These are phyloP conservation scores for Sminthurinus aureus DNA, from an alignment of 2,888 invertebrate species.

Conservation along the genomic window DNA sequence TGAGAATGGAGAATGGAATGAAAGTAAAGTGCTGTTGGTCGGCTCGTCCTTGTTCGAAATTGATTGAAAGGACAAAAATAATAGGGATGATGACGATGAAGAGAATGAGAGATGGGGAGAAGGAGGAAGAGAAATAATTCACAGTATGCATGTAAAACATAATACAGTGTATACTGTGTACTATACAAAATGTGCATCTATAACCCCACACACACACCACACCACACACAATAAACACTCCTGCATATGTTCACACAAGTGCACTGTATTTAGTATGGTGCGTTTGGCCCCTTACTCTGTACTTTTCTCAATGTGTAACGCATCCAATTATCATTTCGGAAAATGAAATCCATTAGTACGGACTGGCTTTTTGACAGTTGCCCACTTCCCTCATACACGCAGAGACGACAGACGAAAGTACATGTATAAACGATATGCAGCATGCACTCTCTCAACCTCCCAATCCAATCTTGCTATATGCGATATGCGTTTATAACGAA, in stretches of 20 bases:
- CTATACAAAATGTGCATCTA: not conserved
- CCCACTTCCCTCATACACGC: conserved; percentile 45
- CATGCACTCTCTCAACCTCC: not conserved
- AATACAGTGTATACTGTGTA: not conserved
- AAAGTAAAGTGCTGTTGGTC: not conserved
- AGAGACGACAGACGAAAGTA: not conserved
- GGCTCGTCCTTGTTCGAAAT: conserved; percentile 22
- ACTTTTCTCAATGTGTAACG: conserved; percentile 12
- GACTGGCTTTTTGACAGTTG: conserved; percentile 51
- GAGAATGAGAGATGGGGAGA: conserved; percentile 23
- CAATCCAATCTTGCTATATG: too few species aligned
- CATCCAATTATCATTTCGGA: conserved; percentile 50
- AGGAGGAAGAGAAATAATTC: conserved; percentile 44
- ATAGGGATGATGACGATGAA: conserved; percentile 38
- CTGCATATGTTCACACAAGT: too few species aligned
- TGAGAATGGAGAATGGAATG: not conserved
- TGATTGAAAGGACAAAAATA: conserved; percentile 45
- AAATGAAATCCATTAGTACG: conserved; percentile 49
- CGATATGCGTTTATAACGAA: too few species aligned
- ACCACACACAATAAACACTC: too few species aligned
- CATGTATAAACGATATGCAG: not conserved
- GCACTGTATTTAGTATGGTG: too few species aligned
- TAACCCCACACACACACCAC: too few species aligned
- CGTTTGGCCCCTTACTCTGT: too few species aligned
- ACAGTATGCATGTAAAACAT: conserved; percentile 5